Conservation (phyloP, 2,888 invertebrate genomes). For the Cordilura impudica region DNA sequence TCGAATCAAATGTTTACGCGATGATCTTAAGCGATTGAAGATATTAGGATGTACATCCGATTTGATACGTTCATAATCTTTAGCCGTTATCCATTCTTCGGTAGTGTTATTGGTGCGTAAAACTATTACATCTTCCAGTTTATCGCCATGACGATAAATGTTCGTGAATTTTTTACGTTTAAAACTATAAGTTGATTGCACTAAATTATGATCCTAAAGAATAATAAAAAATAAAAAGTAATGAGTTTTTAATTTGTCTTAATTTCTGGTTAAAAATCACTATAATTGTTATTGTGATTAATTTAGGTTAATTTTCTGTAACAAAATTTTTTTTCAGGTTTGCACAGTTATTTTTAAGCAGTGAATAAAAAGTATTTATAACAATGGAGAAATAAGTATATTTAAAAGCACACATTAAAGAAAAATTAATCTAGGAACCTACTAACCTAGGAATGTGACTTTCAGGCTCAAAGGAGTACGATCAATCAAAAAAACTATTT, state of each 20-base stretch:
- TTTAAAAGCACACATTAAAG: no score
- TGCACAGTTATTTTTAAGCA: no score
- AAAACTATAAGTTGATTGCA: slow-evolving; percentile 77
- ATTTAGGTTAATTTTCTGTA: neutral
- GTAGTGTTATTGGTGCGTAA: slow-evolving; percentile 74
- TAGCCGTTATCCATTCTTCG: slow-evolving; percentile 73
- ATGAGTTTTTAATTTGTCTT: neutral
- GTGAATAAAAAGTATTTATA: no score
- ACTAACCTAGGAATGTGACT: no score
- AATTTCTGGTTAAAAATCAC: no score
- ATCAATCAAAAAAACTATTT: no score
- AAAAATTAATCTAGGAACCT: no score
- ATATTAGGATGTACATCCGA: slow-evolving; percentile 58
- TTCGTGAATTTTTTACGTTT: slow-evolving; percentile 75
- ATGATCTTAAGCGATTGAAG: slow-evolving; percentile 57
- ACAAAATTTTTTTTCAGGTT: no score
- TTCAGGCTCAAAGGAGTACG: no score
- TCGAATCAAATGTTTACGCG: slow-evolving; percentile 59
- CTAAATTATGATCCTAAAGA: slow-evolving; percentile 76
- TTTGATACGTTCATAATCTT: slow-evolving; percentile 72
- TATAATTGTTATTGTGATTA: neutral
- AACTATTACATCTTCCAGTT: slow-evolving; percentile 76
- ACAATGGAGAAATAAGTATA: no score
- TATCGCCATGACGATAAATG: slow-evolving; percentile 72
- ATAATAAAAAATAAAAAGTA: neutral